phyloP scores from a whole-genome alignment of 2,797 vertebrate genomes.

The Merluccius polli region DNA sequence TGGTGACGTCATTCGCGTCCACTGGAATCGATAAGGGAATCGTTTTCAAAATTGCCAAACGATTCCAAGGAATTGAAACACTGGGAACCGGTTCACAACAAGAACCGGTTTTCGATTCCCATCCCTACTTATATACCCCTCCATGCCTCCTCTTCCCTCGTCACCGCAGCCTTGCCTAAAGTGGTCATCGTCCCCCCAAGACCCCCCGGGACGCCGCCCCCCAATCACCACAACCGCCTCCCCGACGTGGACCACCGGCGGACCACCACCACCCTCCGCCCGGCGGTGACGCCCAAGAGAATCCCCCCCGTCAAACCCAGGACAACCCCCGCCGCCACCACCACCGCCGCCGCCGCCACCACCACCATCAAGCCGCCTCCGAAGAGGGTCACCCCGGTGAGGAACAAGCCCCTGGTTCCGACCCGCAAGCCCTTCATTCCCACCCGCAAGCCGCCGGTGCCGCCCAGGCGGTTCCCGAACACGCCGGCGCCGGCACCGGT shows the following conservation, averaged over 20 bases:
- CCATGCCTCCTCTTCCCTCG: constrained; percentile 44
- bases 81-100: too few species aligned
- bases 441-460: constrained; percentile 47
- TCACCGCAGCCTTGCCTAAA: constrained; percentile 78
- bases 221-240: constrained; percentile 75
- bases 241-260: constrained; percentile 72
- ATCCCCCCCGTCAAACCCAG: constrained; percentile 45
- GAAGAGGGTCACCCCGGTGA: constrained; percentile 50
- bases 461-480: constrained; percentile 39
- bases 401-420: constrained; percentile 57
- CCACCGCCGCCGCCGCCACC: constrained; percentile 38
- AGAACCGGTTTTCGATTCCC: too few species aligned
- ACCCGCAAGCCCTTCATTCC: constrained; percentile 45
- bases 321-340: constrained; percentile 37
- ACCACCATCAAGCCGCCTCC: constrained; percentile 43
- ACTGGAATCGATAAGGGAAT: too few species aligned
- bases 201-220: constrained; percentile 65
- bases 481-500: constrained; percentile 26
- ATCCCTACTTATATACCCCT: constrained; percentile 32
- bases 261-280: constrained; percentile 56
- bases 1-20: too few species aligned
- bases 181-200: constrained; percentile 78
- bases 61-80: too few species aligned
- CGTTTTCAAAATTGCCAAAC: too few species aligned
- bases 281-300: constrained; percentile 58